These are phyloP conservation scores for Bubo blakistoni DNA, from an alignment of 2,113 vertebrate genomes.

Conservation along the genomic window DNA sequence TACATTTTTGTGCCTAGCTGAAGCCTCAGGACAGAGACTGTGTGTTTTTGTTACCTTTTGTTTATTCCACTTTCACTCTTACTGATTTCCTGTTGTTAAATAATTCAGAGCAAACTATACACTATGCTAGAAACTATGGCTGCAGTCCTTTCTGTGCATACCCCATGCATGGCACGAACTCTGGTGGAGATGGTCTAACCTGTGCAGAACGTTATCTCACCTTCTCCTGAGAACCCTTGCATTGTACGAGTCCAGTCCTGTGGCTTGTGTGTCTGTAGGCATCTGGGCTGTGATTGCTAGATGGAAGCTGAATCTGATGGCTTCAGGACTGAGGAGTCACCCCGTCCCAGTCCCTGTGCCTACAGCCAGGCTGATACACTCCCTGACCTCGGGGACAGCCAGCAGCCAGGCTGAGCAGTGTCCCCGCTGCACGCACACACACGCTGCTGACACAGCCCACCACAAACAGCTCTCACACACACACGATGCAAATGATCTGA, in stretches of 20 bases:
- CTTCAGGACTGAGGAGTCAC: neutral
- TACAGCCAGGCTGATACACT: no score
- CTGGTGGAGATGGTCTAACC: neutral
- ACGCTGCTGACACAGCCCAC: neutral
- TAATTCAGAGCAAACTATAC: neutral
- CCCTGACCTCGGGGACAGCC: neutral
- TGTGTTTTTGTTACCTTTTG: neutral
- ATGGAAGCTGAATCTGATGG: neutral
- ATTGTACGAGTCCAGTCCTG: neutral
- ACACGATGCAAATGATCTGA: neutral
- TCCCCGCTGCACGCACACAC: no score
- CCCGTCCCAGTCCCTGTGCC: no score
- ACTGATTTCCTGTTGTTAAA: neutral
- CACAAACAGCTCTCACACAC: neutral
- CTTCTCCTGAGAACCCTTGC: neutral
- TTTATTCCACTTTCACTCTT: neutral
- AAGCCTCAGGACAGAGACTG: neutral
- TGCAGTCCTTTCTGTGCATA: rapidly evolving
- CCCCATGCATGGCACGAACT: neutral
- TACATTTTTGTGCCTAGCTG: neutral
- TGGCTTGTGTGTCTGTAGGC: neutral
- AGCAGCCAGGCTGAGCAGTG: neutral
- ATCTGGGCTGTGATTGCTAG: neutral
- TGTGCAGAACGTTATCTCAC: neutral
- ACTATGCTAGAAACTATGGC: neutral